Percentiles rank a stretch among this genome's conserved stretches.
phyloP scores from a whole-genome alignment of 2,113 vertebrate species.

The Varanus komodoensis region DNA sequence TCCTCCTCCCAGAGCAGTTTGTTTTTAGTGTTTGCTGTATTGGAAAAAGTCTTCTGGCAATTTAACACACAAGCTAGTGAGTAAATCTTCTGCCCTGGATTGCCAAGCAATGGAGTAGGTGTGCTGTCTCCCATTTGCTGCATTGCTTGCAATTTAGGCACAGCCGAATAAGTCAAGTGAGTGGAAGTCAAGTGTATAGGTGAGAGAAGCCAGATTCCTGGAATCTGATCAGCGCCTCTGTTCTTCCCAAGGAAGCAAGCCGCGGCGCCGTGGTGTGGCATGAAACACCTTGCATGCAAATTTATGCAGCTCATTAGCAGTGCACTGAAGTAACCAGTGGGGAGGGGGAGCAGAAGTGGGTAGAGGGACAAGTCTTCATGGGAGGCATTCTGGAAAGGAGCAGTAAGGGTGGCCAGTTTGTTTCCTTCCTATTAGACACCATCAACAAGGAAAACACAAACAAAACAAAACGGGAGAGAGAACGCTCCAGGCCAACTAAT shows the following conservation, averaged over 20 bases:
- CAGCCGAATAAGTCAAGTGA: neutral
- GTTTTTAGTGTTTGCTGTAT: neutral
- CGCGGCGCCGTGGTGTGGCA: neutral
- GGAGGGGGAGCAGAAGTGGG: neutral
- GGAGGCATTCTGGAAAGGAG: neutral
- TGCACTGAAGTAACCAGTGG: neutral
- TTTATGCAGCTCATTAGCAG: constrained; percentile 19
- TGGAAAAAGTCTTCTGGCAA: neutral
- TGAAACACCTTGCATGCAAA: neutral
- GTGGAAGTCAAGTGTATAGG: neutral
- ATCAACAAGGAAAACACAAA: neutral
- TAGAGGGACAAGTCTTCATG: neutral
- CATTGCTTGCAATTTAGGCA: neutral
- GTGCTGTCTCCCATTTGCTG: neutral
- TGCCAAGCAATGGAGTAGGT: neutral
- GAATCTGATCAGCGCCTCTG: neutral
- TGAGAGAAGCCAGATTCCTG: neutral
- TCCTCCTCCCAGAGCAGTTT: neutral
- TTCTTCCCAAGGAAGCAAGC: neutral
- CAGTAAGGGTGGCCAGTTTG: neutral
- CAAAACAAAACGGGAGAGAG: neutral
- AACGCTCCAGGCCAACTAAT: neutral
- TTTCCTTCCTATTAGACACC: constrained; percentile 8
- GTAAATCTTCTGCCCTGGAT: neutral
- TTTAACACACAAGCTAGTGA: too few species aligned